Conservation (phyloP, 2,113 vertebrate species). For the Pygoscelis adeliae region DNA sequence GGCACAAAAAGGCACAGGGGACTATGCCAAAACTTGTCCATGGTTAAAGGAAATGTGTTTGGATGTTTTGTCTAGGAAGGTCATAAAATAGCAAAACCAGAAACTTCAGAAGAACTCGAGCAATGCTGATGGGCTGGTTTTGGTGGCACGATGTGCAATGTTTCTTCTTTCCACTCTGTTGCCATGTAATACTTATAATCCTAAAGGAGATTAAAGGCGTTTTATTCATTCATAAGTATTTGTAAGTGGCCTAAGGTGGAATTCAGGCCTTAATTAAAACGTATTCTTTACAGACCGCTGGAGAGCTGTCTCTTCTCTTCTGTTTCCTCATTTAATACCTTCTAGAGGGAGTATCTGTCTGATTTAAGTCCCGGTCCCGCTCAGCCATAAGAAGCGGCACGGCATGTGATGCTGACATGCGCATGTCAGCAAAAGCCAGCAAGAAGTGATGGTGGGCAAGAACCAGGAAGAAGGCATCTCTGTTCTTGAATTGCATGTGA, state of each 20-base stretch:
- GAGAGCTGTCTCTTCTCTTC: background rate
- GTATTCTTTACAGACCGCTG: background rate
- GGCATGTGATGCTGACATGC: rapidly evolving
- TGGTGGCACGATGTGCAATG: rapidly evolving
- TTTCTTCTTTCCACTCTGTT: background rate
- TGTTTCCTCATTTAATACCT: background rate
- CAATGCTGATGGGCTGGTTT: background rate
- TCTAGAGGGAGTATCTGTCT: background rate
- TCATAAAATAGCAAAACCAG: background rate
- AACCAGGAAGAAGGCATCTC: background rate
- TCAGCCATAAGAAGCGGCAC: background rate
- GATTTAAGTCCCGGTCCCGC: background rate
- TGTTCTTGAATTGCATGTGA: rapidly evolving
- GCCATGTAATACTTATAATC: background rate
- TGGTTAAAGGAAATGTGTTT: rapidly evolving
- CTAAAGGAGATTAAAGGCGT: background rate
- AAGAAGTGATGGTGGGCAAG: background rate
- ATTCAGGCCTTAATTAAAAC: background rate
- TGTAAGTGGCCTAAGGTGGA: background rate
- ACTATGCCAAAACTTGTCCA: rapidly evolving
- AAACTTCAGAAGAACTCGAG: background rate
- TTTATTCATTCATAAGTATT: background rate
- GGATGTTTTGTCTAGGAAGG: background rate
- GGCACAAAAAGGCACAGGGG: background rate
- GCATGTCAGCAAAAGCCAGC: rapidly evolving